phyloP scores from a whole-genome alignment of 35 echinoderm and acorn worm genomes.

The Holothuria glaberrima region DNA sequence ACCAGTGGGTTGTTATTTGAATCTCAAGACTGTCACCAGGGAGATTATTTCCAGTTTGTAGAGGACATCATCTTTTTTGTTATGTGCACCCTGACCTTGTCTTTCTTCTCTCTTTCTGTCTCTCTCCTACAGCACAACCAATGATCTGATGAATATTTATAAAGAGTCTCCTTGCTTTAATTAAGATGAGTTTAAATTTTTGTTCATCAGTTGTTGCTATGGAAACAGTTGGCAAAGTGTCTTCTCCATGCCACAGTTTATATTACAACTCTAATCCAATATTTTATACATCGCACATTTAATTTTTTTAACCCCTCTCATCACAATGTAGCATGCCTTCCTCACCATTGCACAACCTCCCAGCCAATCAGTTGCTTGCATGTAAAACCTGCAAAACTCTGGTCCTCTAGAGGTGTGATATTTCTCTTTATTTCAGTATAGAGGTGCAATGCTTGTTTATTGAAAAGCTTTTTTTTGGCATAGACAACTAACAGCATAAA shows the following conservation, averaged over 20 bases:
- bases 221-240: conserved; percentile 15
- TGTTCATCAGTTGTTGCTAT: conserved; percentile 20
- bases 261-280: neutral
- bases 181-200: conserved; percentile 39
- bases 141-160: conserved; percentile 60
- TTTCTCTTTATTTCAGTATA: no score
- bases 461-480: no score
- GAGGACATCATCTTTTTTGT: neutral
- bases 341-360: no score
- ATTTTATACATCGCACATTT: conserved; percentile 8
- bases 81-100: conserved; percentile 36
- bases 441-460: no score
- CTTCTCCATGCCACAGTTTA: neutral
- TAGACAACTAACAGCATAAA: no score
- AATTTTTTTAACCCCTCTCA: neutral
- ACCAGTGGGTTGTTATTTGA: no score
- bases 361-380: no score
- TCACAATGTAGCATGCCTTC: no score
- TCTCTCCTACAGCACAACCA: conserved; percentile 49
- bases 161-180: conserved; percentile 27
- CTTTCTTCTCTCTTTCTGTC: conserved; percentile 23
- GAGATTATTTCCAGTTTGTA: no score
- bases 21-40: no score
- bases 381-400: no score
- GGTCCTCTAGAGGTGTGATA: no score